These are phyloP conservation scores for Deilephila elpenor DNA, from an alignment of 2,888 invertebrate species.

Conservation along the genomic window DNA sequence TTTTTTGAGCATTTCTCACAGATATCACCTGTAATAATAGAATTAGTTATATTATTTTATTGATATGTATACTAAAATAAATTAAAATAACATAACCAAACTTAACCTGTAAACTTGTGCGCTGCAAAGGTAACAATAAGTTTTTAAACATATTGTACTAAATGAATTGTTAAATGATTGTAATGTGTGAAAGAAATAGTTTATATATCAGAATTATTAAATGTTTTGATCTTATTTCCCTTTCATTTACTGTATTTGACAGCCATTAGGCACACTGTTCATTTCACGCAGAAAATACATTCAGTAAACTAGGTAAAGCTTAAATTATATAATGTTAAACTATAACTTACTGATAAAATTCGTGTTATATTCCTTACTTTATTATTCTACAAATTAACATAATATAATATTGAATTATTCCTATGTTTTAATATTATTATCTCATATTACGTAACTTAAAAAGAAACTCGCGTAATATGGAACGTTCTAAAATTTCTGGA, in stretches of 20 bases:
- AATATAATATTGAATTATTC: neutral
- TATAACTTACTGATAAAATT: neutral
- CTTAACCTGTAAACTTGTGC: conserved; percentile 69
- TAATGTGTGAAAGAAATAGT: neutral
- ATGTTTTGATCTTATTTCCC: conserved; percentile 7
- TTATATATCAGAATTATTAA: neutral
- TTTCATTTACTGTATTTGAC: conserved; percentile 13
- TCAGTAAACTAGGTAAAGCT: neutral
- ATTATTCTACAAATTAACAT: neutral
- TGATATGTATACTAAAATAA: conserved; percentile 17
- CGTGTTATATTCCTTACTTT: neutral
- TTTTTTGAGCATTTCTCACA: conserved; percentile 65
- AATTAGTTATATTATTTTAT: conserved; percentile 17
- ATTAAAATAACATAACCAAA: conserved; percentile 36
- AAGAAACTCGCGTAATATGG: conserved; percentile 47
- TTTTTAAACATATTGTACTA: conserved; percentile 56
- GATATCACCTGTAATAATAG: conserved; percentile 55
- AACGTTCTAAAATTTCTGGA: conserved; percentile 64
- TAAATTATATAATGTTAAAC: neutral
- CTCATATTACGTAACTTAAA: conserved; percentile 18
- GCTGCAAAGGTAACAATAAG: conserved; percentile 51
- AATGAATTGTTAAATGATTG: conserved; percentile 9
- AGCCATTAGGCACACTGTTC: neutral
- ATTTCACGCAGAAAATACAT: neutral
- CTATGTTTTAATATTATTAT: no score